Base-by-base conservation (phyloP, 2,888 invertebrate genomes). In the Merodon equestris region DNA sequence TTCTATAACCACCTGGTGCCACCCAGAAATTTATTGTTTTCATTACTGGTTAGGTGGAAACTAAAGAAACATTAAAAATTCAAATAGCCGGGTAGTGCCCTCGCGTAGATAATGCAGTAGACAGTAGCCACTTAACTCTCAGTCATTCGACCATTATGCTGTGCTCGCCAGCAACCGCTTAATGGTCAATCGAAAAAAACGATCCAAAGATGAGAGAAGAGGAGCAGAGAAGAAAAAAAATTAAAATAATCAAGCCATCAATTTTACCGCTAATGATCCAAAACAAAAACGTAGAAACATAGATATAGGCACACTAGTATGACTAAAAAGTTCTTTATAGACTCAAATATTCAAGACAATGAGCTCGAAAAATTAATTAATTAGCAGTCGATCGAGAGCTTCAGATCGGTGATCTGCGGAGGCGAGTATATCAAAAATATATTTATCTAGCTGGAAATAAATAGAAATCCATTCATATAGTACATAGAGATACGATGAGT, bases 211-310 rank as follows among this genome's bases (percentile, higher is more conserved):
- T 58, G 47, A 19, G 38, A 18, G 50, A 19, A 54, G 53, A 57
- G 51, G 36, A 19, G 27, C 36, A 19, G 13, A 18, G 50, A 61
- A 51, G n/a, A 42, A 58, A 12, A 27, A 84, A 87, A 84, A 87
- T 87, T 87, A 87, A 83, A 86, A 88, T 87, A 87, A 87, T 87
- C 87, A 86, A 87, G 86, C 86, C 85, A 88, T 88, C 85, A 87
- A 87, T 87, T 87, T 84, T 83, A 81, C 70, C 83, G 85, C 87
- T 87, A 87, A 88, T 85, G 86, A 87, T 85, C 83, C 83, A 84
- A 83, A 84, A 85, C 83, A 68, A 77, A 63, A 57, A 42, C 27
- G 40, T 19, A 42, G 38, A 63, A 58, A 48, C 27, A 34, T 19
- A 42, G 38, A 38, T 53, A 42, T 10, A 44, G 27, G 36, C 47